These are phyloP conservation scores for Agrochola circellaris DNA, from an alignment of 2,888 invertebrate species.

Conservation along the genomic window DNA sequence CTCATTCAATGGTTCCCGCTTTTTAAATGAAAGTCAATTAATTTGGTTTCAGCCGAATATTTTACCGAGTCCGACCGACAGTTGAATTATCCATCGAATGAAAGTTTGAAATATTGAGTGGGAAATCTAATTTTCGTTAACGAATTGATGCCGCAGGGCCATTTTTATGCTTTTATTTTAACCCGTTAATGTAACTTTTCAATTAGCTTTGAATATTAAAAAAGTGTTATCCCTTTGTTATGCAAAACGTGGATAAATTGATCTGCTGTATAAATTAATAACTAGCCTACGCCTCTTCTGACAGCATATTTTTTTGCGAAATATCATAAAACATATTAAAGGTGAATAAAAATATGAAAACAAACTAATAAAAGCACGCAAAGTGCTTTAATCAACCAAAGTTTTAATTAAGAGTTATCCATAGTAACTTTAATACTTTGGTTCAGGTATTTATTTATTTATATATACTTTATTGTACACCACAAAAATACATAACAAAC, in stretches of 20 bases:
- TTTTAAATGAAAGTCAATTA: constrained; percentile 69
- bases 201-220: constrained; percentile 33
- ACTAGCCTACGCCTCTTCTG: neutral
- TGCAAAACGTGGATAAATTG: constrained; percentile 29
- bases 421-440: neutral
- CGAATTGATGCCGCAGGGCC: constrained; percentile 61
- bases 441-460: no score
- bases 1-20: constrained; percentile 56
- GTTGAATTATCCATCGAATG: constrained; percentile 75
- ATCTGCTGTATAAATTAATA: constrained; percentile 7
- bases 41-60: constrained; percentile 66
- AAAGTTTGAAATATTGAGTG: constrained; percentile 76
- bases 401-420: constrained; percentile 2
- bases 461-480: no score
- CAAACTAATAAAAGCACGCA: no score
- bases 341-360: neutral
- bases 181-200: constrained; percentile 43
- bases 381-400: neutral
- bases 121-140: constrained; percentile 73
- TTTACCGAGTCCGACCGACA: constrained; percentile 65
- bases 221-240: constrained; percentile 27
- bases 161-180: constrained; percentile 54
- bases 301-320: neutral
- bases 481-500: no score
- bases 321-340: no score